Evolutionary conservation across 2,113 vertebrate species (phyloP).

Genomic region (Strix uralensis): DNA sequence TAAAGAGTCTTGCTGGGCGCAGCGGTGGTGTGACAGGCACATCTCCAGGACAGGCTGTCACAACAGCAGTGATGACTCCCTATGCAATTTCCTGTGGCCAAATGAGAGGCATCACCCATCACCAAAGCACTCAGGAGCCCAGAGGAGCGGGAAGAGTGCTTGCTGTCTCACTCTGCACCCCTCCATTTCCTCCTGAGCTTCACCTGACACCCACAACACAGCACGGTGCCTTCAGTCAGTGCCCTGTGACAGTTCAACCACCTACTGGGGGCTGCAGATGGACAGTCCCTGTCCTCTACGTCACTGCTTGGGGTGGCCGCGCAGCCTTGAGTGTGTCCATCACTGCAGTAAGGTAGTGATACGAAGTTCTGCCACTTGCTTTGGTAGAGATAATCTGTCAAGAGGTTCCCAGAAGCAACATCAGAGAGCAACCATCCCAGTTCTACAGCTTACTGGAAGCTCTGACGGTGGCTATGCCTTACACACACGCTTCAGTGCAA

Average conservation of each 20-base stretch:
- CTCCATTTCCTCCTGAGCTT: background rate
- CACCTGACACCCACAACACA: background rate
- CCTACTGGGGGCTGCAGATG: rapidly evolving
- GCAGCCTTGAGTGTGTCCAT: background rate
- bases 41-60: background rate
- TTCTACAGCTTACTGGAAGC: background rate
- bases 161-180: background rate
- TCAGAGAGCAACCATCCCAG: background rate
- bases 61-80: background rate
- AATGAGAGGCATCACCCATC: background rate
- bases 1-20: background rate
- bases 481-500: rapidly evolving
- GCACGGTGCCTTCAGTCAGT: background rate
- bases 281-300: background rate
- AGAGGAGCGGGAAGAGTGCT: background rate
- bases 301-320: background rate
- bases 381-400: background rate
- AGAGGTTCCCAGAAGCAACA: background rate
- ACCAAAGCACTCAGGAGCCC: background rate
- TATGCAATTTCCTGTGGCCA: background rate
- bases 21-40: background rate
- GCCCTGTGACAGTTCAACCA: background rate
- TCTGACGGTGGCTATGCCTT: background rate
- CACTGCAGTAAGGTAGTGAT: rapidly evolving
- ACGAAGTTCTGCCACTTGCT: background rate